Conservation (phyloP, 2,888 invertebrate species). For the Epirrhoe alternata region DNA sequence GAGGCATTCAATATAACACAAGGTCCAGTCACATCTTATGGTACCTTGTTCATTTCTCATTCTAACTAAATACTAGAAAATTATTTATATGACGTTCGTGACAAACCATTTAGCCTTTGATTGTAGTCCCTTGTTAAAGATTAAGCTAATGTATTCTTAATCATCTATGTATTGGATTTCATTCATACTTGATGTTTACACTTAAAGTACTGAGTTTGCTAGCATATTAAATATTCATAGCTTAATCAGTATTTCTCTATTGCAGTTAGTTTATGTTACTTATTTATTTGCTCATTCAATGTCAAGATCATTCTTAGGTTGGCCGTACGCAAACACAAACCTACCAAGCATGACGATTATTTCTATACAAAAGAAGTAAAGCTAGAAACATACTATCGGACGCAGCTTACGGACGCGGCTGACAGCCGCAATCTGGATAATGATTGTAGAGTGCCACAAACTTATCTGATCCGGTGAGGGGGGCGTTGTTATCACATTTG, state of each 20-base stretch:
- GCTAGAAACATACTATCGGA: no score
- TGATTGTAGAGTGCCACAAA: no score
- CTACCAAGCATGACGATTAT: not conserved
- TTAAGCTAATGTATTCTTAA: not conserved
- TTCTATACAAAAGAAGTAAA: not conserved
- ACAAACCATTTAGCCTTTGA: not conserved
- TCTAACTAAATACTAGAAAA: not conserved
- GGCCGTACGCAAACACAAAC: not conserved
- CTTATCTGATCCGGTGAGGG: no score
- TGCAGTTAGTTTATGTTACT: conserved; percentile 4
- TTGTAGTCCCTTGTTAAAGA: not conserved
- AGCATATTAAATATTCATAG: conserved; percentile 1
- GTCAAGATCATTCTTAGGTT: not conserved
- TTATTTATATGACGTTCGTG: not conserved
- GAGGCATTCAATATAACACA: no score
- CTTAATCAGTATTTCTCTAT: conserved; percentile 9
- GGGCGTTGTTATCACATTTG: no score
- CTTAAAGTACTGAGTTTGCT: not conserved
- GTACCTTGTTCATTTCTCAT: not conserved
- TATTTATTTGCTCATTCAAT: conserved; percentile 9
- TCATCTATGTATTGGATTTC: not conserved
- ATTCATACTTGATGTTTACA: conserved; percentile 2
- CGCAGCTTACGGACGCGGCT: no score
- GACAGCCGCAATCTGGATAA: no score
- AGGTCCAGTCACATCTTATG: no score